Conservation (phyloP, 2,113 vertebrate species). For the Microcebus lehilahytsara region DNA sequence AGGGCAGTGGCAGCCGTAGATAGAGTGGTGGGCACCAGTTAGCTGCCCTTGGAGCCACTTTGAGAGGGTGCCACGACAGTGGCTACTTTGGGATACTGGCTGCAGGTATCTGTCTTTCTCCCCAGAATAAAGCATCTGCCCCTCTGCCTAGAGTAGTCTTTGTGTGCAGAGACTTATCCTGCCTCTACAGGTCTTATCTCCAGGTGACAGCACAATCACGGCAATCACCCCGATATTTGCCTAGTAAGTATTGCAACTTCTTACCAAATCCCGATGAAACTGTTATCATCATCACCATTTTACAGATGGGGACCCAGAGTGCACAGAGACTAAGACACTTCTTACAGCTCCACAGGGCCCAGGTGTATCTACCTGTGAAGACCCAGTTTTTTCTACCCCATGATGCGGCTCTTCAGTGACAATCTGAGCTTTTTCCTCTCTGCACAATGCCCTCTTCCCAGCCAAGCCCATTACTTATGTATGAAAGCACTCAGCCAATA, state of each 20-base stretch:
- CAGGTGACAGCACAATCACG: background rate
- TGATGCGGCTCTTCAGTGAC: accelerated
- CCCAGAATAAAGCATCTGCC: background rate
- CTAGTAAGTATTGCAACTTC: background rate
- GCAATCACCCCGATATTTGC: background rate
- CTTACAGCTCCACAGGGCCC: background rate
- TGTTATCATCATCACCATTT: background rate
- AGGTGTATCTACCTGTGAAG: background rate
- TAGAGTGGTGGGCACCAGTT: background rate
- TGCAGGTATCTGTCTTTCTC: background rate
- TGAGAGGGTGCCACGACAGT: background rate
- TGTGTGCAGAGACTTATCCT: background rate
- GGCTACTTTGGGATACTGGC: background rate
- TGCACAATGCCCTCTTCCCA: accelerated
- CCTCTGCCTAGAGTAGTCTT: background rate
- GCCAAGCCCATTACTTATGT: too few relatives aligned
- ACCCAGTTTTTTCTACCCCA: too few relatives aligned
- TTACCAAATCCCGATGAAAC: background rate
- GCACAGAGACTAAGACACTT: background rate
- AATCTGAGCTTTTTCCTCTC: background rate
- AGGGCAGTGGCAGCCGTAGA: background rate
- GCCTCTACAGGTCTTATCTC: background rate
- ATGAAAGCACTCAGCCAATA: background rate
- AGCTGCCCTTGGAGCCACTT: background rate
- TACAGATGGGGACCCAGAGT: background rate